Evolutionary conservation across 2,888 invertebrate species (phyloP), one percentile per base, ranked within the genome.

Genomic region (Xiphydria camelus): DNA sequence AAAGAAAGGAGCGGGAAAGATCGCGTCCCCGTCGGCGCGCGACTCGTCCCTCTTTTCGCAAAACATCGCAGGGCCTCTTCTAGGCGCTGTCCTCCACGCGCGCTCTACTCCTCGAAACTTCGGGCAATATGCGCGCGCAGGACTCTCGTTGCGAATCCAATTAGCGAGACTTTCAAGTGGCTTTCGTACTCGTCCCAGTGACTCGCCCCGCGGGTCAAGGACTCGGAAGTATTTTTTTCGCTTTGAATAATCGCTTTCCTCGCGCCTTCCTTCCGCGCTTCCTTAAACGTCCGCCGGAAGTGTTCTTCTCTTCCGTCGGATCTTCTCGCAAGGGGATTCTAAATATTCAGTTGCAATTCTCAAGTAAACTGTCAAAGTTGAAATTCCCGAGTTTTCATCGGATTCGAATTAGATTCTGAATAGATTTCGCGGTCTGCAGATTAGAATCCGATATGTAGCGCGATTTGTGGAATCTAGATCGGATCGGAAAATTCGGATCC

Each of bases 101-200:
- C 29, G 15, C 29, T 29, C 47, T 47, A 51, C 53, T 59, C 54
- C 61, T 60, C 55, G 61, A 61, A 60, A 60, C 57, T 60, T 61
- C 32, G 29, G 14, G 12, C 12, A 29, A 29, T n/a, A n/a, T n/a
- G n/a, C n/a, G n/a, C n/a, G n/a, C n/a, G 29, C 29, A 15, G 29
- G 64, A 66, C 60, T n/a, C n/a, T 64, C 66, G 64, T 65, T 63
- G 67, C 62, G 62, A 66, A 66, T 68, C 66, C 68, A 68, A 68
- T 68, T 66, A 68, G 62, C 61, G 63, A 41, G 63, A 49, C 64
- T 67, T 62, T 66, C 55, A 61, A 66, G 67, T 62, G 66, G 55
- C 57, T 59, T 23, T 45, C 39, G 37, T 25, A 46, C 38, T 45
- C 36, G 23, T 34, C 45, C 46, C 18, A 45, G 26, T 37, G 39